phyloP scores from a whole-genome alignment of 2,113 vertebrate genomes.

The Mesembrinibis cayennensis region DNA sequence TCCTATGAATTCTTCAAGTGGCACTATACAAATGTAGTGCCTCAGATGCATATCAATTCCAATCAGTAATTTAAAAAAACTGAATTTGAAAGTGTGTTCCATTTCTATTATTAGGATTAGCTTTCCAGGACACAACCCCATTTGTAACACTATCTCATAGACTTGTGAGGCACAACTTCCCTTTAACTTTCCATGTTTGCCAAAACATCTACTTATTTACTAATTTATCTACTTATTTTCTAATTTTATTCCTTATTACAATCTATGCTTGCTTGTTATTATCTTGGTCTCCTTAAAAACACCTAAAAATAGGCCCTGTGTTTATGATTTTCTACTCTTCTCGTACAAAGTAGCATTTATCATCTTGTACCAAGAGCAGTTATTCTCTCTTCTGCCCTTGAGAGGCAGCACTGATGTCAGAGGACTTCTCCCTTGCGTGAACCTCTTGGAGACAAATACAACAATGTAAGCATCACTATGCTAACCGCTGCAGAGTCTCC shows the following conservation, averaged over 20 bases:
- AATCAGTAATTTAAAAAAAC: neutral
- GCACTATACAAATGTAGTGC: neutral
- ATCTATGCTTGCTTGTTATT: neutral
- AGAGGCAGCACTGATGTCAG: neutral
- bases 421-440: neutral
- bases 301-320: neutral
- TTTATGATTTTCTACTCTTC: neutral
- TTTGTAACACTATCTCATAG: neutral
- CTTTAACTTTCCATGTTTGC: neutral
- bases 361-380: neutral
- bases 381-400: neutral
- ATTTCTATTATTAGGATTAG: neutral
- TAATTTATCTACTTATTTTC: neutral
- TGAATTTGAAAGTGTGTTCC: neutral
- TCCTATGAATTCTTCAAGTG: neutral
- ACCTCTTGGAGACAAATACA: neutral
- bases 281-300: neutral
- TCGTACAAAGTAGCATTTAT: neutral
- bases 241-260: neutral
- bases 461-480: accelerated
- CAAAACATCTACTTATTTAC: neutral
- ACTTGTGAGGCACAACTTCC: neutral
- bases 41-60: neutral
- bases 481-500: neutral
- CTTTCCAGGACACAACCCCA: neutral